These are phyloP conservation scores for Buceros bicornis DNA, from an alignment of 2,797 vertebrate species.

Conservation along the genomic window DNA sequence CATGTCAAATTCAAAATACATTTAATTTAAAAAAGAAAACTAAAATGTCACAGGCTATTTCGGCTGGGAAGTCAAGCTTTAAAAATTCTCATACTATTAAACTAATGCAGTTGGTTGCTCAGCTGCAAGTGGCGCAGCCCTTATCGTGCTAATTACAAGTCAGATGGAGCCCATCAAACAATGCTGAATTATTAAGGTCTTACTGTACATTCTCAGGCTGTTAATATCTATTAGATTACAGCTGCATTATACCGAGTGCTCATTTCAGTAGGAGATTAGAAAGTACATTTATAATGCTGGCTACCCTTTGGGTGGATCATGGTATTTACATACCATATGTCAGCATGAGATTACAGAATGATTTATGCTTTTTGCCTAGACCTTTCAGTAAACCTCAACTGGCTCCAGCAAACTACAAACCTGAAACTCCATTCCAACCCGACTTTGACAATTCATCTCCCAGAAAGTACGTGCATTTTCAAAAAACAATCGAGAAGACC, in stretches of 20 bases:
- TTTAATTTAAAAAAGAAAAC: background rate
- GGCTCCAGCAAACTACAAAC: background rate
- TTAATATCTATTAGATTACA: slow-evolving; percentile 68
- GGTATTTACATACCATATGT: slow-evolving; percentile 65
- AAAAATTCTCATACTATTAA: background rate
- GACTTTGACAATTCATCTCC: slow-evolving; percentile 62
- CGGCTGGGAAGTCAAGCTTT: background rate
- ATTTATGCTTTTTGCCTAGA: slow-evolving; percentile 68
- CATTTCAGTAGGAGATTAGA: slow-evolving; percentile 69
- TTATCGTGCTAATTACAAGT: slow-evolving; percentile 2
- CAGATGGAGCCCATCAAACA: slow-evolving; percentile 24
- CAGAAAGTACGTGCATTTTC: slow-evolving; percentile 14
- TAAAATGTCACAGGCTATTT: background rate
- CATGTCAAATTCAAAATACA: background rate
- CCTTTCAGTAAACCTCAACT: slow-evolving; percentile 43
- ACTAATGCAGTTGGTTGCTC: background rate
- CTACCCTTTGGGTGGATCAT: slow-evolving; percentile 44
- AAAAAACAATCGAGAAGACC: background rate
- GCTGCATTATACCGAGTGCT: slow-evolving; percentile 49
- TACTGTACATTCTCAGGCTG: slow-evolving; percentile 44
- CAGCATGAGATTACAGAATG: slow-evolving; percentile 58
- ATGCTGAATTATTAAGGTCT: slow-evolving; percentile 67
- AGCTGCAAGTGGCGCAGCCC: background rate
- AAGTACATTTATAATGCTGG: slow-evolving; percentile 41
- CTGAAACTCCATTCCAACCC: background rate